Base-by-base conservation (phyloP, 2,113 vertebrate species). In the Siniperca knerii region DNA sequence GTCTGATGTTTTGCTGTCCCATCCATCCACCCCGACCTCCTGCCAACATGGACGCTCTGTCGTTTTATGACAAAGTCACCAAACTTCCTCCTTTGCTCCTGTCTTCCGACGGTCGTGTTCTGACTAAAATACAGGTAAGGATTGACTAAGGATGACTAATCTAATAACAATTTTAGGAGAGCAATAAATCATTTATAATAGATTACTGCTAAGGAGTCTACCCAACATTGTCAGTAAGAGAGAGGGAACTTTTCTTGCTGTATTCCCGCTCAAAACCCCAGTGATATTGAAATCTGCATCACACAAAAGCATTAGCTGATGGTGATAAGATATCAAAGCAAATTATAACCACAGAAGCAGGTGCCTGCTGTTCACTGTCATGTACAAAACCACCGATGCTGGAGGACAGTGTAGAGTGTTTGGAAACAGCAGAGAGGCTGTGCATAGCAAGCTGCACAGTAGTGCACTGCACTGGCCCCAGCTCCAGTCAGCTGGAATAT, bases 401-500 rank as follows among this genome's bases (percentile, higher is more conserved):
- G 23, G 58, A n/a, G 44, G 54, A 9, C 5, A 16, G 6, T n/a
- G 6, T 23, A 4, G 6, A 55, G 68, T 64, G 40, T 40, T 64
- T 80, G 44, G 61, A 16, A 20, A 13, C 44, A 52, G 11, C 42
- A 52, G 18, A 75, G 57, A 52, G 40, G 66, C 67, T 73, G 92
- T 92, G 92, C 37, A 15, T 13, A 54, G 7, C 85, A 62, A 20
- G 89, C 88, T 68, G 91, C 87, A 90, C 91, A 92, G 80, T 86
- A 91, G 71, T 88, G 92, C n/a, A 86, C 52, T 18, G 79, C 82
- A 4, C 54, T 86, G 61, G 85, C 50, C 35, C 70, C 44, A 13
- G 60, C 12, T n/a, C 21, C 64, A 7, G 68, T 44, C 6, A 66
- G 18, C 1, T 9, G n/a, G n/a, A 80, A 4, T 0, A 46, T 2